These are phyloP conservation scores for Rhamphomyia laevipes DNA, from an alignment of 2,888 invertebrate species.

Conservation along the genomic window DNA sequence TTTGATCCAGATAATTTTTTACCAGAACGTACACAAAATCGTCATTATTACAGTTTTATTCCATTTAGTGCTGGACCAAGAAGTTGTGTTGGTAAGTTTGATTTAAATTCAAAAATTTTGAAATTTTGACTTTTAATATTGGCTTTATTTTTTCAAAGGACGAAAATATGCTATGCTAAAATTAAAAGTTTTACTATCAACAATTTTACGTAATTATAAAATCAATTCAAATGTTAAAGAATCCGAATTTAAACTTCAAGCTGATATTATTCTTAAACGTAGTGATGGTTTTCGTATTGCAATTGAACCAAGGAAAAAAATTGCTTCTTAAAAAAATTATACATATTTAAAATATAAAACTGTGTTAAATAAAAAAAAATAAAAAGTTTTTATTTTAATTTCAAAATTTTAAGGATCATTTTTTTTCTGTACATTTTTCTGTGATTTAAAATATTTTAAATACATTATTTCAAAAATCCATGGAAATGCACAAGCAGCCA, in stretches of 20 bases:
- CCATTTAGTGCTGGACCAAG: constrained; percentile 74
- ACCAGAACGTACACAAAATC: constrained; percentile 58
- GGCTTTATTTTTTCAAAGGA: constrained; percentile 30
- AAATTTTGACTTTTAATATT: background rate
- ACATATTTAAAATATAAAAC: too few species aligned
- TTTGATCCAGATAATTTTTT: constrained; percentile 73
- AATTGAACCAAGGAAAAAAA: constrained; percentile 46
- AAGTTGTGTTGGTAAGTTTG: constrained; percentile 55
- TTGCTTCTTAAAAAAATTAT: too few species aligned
- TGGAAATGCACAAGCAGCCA: constrained; percentile 52
- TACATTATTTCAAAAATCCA: constrained; percentile 50
- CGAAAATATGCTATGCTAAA: constrained; percentile 72
- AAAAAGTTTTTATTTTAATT: too few species aligned
- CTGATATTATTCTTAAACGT: constrained; percentile 62
- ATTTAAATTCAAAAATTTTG: background rate
- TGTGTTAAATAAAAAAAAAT: too few species aligned
- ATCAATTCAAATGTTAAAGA: constrained; percentile 51
- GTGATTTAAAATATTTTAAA: constrained; percentile 17
- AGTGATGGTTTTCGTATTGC: constrained; percentile 58
- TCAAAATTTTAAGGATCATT: background rate
- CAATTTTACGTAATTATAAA: constrained; percentile 56
- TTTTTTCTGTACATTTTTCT: background rate
- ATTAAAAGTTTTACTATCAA: constrained; percentile 59
- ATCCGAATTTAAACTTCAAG: constrained; percentile 53
- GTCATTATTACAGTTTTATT: constrained; percentile 69